Conservation (phyloP, 1,140 invertebrate genomes). For the Aphelenchoides avenae region DNA sequence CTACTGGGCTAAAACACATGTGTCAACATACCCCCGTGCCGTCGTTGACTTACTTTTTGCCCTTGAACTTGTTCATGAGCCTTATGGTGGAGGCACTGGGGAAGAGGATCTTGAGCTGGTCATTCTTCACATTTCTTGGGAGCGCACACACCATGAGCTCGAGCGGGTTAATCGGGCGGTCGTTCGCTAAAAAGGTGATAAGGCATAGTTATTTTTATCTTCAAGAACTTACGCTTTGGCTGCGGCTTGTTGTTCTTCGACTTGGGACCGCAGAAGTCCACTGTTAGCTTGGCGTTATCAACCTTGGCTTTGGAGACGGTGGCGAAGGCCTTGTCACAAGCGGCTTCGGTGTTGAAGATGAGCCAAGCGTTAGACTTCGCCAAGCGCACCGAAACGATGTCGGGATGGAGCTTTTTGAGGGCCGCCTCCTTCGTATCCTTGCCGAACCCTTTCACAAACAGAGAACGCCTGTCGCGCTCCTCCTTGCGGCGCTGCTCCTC, state of each 20-base stretch:
- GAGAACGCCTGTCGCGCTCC: slow-evolving; percentile 13
- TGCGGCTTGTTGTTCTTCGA: slow-evolving; percentile 6
- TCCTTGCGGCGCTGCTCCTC: slow-evolving; percentile 15
- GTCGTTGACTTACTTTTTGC: background rate
- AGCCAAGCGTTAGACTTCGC: slow-evolving; percentile 8
- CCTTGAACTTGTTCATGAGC: slow-evolving; percentile 4
- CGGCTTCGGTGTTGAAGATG: slow-evolving; percentile 14
- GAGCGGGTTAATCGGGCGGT: slow-evolving; percentile 7
- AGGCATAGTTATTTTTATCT: too few relatives aligned
- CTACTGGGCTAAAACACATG: background rate
- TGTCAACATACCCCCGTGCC: background rate
- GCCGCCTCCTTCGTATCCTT: slow-evolving; percentile 15
- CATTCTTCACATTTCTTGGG: slow-evolving; percentile 5
- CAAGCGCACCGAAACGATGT: slow-evolving; percentile 7
- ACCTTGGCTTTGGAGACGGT: slow-evolving; percentile 5
- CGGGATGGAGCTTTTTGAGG: slow-evolving; percentile 12
- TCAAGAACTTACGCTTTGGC: too few relatives aligned
- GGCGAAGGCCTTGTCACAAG: slow-evolving; percentile 11
- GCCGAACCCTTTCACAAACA: slow-evolving; percentile 12
- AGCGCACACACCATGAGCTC: slow-evolving; percentile 6
- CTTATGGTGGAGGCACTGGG: slow-evolving; percentile 2
- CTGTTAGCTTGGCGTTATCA: slow-evolving; percentile 9
- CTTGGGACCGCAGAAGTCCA: slow-evolving; percentile 9
- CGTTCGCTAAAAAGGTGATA: too few relatives aligned
- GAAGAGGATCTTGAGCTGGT: slow-evolving; percentile 10